These are phyloP conservation scores for Engystomops pustulosus DNA, from an alignment of 2,113 vertebrate genomes.

Conservation along the genomic window DNA sequence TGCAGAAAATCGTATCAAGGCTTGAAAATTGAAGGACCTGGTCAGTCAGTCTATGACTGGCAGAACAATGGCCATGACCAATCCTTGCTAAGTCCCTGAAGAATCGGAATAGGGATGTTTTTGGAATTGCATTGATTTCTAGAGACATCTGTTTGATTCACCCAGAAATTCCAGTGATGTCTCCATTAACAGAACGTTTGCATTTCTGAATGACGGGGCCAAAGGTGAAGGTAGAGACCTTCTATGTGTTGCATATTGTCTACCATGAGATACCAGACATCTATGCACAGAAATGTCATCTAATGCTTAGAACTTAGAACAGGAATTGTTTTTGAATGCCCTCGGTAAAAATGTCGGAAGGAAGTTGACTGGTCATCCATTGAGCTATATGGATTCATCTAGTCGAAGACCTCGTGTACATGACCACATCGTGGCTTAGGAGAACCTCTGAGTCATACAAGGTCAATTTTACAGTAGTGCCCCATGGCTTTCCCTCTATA, in stretches of 20 bases:
- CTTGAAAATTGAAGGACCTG: background rate
- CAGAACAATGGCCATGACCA: conserved; percentile 21
- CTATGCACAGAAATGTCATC: background rate
- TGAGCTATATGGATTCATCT: background rate
- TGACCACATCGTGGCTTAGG: background rate
- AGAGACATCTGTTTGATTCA: conserved; percentile 5
- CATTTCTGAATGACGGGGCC: background rate
- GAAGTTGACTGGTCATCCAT: background rate
- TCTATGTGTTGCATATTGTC: background rate
- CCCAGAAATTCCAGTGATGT: conserved; percentile 16
- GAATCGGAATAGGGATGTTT: background rate
- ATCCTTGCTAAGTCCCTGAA: background rate
- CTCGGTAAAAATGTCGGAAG: background rate
- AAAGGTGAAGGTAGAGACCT: background rate
- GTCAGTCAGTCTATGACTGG: conserved; percentile 1
- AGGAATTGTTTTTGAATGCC: too few relatives aligned
- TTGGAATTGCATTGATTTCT: background rate
- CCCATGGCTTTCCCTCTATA: too few relatives aligned
- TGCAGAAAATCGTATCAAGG: conserved; percentile 2
- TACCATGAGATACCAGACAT: background rate
- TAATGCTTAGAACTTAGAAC: background rate
- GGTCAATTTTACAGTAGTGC: too few relatives aligned
- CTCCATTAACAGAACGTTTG: background rate
- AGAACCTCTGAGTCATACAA: too few relatives aligned
- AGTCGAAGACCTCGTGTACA: background rate